Base-by-base conservation (phyloP, 1,140 invertebrate species). In the Cyclina sinensis region DNA sequence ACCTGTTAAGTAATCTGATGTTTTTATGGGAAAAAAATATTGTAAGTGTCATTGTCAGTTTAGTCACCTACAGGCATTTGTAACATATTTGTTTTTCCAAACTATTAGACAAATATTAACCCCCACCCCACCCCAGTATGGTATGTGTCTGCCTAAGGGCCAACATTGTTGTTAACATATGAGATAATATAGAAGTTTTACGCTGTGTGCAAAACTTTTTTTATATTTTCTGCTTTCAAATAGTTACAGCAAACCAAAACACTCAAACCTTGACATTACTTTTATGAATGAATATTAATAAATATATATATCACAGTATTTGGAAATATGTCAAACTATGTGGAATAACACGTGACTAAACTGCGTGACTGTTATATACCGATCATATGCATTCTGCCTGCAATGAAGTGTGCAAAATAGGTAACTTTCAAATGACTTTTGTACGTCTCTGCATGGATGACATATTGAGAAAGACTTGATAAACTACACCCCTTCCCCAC, bases 121-220 rank as follows among this genome's bases (percentile, higher is more conserved):
- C 51, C 51, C 51, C 51, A 54, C 51, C 51, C 51, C 51, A 54
- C 51, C 51, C 51, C 51, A 54, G 51, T 54, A 54, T 54, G 51
- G 51, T 54, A 54, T 54, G 51, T 54, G 21, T 3, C 14, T 54
- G 51, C 51, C 51, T 54, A 7, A 54, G 51, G 51, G 21, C 14
- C 5, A n/a, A n/a, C n/a, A n/a, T n/a, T n/a, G n/a, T n/a, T n/a
- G n/a, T n/a, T n/a, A n/a, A n/a, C n/a, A n/a, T n/a, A n/a, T n/a
- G n/a, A n/a, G n/a, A n/a, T n/a, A n/a, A n/a, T n/a, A n/a, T n/a
- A n/a, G n/a, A n/a, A n/a, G n/a, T n/a, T n/a, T n/a, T n/a, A n/a
- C n/a, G n/a, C n/a, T n/a, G n/a, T n/a, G n/a, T n/a, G 51, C 4
- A 54, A 18, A 14, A 14, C 12, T 46, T 46, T 46, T 46, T 46